A percentile compares a stretch with the other conserved stretches of the same genome.
Evolutionary conservation across 2,113 vertebrate genomes (phyloP).

Genomic region (Ctenodactylus gundi): DNA sequence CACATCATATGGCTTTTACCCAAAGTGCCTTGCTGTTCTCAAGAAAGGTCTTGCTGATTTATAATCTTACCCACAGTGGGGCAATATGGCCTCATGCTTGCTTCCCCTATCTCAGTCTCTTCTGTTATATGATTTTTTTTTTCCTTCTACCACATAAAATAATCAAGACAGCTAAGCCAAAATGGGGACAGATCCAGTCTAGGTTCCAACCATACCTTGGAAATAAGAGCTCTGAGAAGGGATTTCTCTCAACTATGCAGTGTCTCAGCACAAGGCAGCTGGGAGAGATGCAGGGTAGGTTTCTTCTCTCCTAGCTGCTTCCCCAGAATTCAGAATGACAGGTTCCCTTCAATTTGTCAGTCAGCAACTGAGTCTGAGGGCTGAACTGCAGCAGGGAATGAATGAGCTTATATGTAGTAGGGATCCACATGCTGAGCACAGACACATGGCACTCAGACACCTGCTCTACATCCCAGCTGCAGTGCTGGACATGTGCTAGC

Average conservation of each 20-base stretch:
- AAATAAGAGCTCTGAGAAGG: not conserved
- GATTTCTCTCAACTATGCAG: not conserved
- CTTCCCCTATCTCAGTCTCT: not conserved
- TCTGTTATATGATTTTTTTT: not conserved
- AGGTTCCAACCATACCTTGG: not conserved
- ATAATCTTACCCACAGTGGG: not conserved
- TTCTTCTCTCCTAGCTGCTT: not conserved
- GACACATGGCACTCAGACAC: not conserved
- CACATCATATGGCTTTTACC: not conserved
- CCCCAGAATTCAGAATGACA: slow-evolving; percentile 44
- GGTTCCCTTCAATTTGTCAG: not conserved
- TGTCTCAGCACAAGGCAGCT: not conserved
- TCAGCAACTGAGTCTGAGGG: not conserved
- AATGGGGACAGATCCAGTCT: not conserved
- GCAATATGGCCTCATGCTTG: not conserved
- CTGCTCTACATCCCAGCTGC: not conserved
- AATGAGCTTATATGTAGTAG: slow-evolving; percentile 1
- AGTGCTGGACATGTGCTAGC: not conserved
- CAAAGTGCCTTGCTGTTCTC: not conserved
- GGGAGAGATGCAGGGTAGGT: not conserved
- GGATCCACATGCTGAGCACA: not conserved
- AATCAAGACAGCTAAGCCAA: not conserved
- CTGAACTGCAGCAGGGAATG: slow-evolving; percentile 22
- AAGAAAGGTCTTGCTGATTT: not conserved
- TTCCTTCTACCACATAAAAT: not conserved